Evolutionary conservation across 2,113 vertebrate species (phyloP).

Genomic region (Prinia subflava): DNA sequence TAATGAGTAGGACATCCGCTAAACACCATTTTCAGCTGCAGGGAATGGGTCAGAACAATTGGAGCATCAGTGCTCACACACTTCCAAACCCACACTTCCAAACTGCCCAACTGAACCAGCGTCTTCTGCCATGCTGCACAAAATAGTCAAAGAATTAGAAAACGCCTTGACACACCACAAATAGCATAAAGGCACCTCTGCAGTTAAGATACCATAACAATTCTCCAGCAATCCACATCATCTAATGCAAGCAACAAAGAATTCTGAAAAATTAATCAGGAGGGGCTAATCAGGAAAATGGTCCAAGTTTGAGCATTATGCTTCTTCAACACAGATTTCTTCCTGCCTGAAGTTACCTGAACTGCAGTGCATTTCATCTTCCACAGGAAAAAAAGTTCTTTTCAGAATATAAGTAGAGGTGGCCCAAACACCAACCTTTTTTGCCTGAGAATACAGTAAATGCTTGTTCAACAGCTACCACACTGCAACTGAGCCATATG

Average conservation of each 20-base stretch:
- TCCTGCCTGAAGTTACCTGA: not conserved
- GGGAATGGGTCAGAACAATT: not conserved
- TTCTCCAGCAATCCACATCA: not conserved
- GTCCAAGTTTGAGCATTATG: not conserved
- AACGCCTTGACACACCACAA: not conserved
- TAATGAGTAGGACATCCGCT: not conserved
- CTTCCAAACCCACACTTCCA: not conserved
- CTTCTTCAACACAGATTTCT: not conserved
- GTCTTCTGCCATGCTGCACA: not conserved
- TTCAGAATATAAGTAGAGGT: not conserved
- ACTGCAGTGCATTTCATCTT: not conserved
- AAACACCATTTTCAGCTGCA: not conserved
- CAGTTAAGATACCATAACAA: not conserved
- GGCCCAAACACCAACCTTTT: not conserved
- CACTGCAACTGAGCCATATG: not conserved
- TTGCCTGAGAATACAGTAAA: not conserved
- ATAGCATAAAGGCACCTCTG: not conserved
- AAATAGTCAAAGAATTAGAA: not conserved
- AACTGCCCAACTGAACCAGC: accelerated
- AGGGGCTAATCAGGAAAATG: not conserved
- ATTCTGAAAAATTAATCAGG: not conserved
- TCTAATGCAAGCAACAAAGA: not conserved
- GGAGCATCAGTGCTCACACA: not conserved
- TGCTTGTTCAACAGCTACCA: not conserved
- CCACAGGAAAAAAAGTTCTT: not conserved